Percentiles rank a stretch among this genome's conserved stretches.
Conservation (phyloP, 2,888 invertebrate genomes). For the Drepana falcataria region DNA sequence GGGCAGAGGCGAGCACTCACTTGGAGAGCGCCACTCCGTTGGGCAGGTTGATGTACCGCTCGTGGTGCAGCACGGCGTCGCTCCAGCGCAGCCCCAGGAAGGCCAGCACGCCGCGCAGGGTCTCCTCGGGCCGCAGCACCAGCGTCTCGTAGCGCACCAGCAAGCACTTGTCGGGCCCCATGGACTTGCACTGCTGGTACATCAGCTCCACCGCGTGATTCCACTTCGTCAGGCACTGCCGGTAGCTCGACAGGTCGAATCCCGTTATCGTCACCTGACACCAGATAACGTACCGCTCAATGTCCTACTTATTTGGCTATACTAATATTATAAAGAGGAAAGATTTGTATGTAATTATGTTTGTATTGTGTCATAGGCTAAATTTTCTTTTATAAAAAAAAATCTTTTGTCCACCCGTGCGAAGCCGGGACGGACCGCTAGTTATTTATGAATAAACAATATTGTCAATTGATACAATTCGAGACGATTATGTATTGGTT, state of each 20-base stretch:
- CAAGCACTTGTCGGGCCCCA: conserved; percentile 88
- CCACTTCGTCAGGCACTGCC: conserved; percentile 98
- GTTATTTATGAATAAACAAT: too few species aligned
- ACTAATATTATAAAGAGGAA: too few species aligned
- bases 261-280: conserved; percentile 85
- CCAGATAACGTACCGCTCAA: not conserved
- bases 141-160: conserved; percentile 97
- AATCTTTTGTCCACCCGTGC: too few species aligned
- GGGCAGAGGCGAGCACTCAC: conserved; percentile 75
- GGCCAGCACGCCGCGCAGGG: conserved; percentile 91
- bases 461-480: too few species aligned
- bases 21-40: conserved; percentile 96
- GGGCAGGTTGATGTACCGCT: conserved; percentile 96
- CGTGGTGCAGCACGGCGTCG: conserved; percentile 97
- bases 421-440: too few species aligned
- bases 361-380: too few species aligned
- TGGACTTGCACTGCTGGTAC: conserved; percentile 93
- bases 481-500: too few species aligned
- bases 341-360: too few species aligned
- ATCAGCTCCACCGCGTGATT: conserved; percentile 96
- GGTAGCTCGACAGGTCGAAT: conserved; percentile 95
- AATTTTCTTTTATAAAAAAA: too few species aligned
- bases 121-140: conserved; percentile 93
- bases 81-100: conserved; percentile 97
- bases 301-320: too few species aligned